A percentile compares a stretch with the other conserved stretches of the same genome.
Conservation (phyloP, 2,113 vertebrate genomes). For the Reinhardtius hippoglossoides region DNA sequence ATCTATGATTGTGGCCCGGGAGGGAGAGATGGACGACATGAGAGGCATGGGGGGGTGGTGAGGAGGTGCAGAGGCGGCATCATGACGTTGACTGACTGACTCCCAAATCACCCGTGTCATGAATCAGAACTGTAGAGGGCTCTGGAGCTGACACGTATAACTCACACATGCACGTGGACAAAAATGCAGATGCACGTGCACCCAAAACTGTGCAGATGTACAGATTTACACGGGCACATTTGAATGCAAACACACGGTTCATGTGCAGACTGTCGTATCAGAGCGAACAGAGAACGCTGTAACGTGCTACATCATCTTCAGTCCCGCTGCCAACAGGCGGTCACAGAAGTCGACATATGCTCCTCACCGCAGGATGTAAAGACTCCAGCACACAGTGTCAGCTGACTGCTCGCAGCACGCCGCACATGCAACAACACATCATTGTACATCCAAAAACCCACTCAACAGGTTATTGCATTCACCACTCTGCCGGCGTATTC, state of each 20-base stretch:
- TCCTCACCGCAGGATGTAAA: constrained; percentile 66
- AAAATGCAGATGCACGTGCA: constrained; percentile 3
- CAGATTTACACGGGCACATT: background rate
- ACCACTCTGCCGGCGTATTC: constrained; percentile 1
- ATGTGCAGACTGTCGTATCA: constrained; percentile 12
- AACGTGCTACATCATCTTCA: background rate
- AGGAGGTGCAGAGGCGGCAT: constrained; percentile 10
- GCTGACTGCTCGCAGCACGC: constrained; percentile 21
- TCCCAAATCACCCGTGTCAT: constrained; percentile 74
- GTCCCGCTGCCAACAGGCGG: constrained; percentile 27
- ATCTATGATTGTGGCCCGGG: constrained; percentile 34
- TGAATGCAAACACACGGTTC: background rate
- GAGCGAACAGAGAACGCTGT: background rate
- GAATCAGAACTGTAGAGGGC: constrained; percentile 60
- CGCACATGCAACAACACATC: constrained; percentile 1
- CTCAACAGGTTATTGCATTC: background rate
- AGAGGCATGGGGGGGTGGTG: background rate
- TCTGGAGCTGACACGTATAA: constrained; percentile 57
- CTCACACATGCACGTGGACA: constrained; percentile 34
- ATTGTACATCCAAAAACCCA: background rate
- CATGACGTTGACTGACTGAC: constrained; percentile 75
- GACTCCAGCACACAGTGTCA: constrained; percentile 42
- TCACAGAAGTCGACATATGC: constrained; percentile 69
- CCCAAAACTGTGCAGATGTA: background rate
- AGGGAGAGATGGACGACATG: constrained; percentile 34